These are phyloP conservation scores for Cetonia aurata DNA, from an alignment of 2,888 invertebrate genomes.

Conservation along the genomic window DNA sequence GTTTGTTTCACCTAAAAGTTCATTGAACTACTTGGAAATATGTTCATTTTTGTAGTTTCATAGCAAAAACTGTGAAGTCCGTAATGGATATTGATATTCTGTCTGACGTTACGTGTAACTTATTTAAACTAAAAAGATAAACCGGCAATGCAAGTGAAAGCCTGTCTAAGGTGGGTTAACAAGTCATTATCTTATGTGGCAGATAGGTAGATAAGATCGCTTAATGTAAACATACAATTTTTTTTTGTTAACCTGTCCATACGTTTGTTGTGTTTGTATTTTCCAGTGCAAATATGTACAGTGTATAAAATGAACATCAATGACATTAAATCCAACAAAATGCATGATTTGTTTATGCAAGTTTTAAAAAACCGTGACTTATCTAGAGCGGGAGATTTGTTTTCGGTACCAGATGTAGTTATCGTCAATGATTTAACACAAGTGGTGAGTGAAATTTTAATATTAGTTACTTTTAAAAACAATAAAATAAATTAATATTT, in stretches of 20 bases:
- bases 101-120: conserved; percentile 44
- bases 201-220: conserved; percentile 43
- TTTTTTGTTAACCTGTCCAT: conserved; percentile 38
- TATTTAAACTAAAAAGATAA: conserved; percentile 27
- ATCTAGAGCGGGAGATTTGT: conserved; percentile 91
- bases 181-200: conserved; percentile 49
- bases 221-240: conserved; percentile 36
- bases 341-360: conserved; percentile 93
- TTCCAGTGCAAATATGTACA: conserved; percentile 36
- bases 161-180: conserved; percentile 49
- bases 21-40: conserved; percentile 52
- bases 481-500: neutral
- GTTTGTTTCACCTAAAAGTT: conserved; percentile 53
- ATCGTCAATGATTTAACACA: conserved; percentile 88
- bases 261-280: conserved; percentile 35
- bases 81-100: conserved; percentile 51
- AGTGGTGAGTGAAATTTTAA: conserved; percentile 74
- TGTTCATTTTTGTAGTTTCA: conserved; percentile 51
- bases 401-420: conserved; percentile 87
- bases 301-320: conserved; percentile 46
- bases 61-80: conserved; percentile 48
- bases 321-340: conserved; percentile 66
- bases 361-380: conserved; percentile 91
- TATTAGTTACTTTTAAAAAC: neutral
- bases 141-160: conserved; percentile 47